Evolutionary conservation across 2,888 invertebrate genomes (phyloP).

Genomic region (Leptopilina myrica): DNA sequence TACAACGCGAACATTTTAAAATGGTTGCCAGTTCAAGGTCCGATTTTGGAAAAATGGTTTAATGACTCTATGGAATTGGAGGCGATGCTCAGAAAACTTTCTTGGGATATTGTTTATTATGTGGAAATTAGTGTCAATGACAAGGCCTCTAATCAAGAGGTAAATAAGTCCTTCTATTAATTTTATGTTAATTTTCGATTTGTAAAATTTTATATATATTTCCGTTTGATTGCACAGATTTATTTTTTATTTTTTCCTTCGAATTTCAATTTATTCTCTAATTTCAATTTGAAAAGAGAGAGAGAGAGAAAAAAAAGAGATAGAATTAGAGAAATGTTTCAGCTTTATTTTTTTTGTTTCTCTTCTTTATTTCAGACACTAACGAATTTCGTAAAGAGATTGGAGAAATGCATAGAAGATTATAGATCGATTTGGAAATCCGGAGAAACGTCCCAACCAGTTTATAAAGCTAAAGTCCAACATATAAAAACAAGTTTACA

Average conservation of each 20-base stretch:
- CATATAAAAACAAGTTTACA: slow-evolving; percentile 58
- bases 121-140: slow-evolving; percentile 55
- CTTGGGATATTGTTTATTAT: slow-evolving; percentile 61
- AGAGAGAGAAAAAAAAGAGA: no score
- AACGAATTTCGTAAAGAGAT: slow-evolving; percentile 46
- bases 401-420: slow-evolving; percentile 48
- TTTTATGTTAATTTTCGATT: neutral
- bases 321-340: neutral
- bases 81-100: slow-evolving; percentile 59
- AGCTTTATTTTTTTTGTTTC: neutral
- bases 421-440: slow-evolving; percentile 55
- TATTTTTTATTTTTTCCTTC: no score
- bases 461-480: slow-evolving; percentile 64
- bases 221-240: neutral
- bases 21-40: slow-evolving; percentile 65
- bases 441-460: slow-evolving; percentile 52
- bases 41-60: slow-evolving; percentile 66
- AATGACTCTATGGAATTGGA: slow-evolving; percentile 60
- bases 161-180: slow-evolving; percentile 42
- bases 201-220: slow-evolving; percentile 2
- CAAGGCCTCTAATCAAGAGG: slow-evolving; percentile 61
- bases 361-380: neutral
- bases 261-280: no score
- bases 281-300: no score
- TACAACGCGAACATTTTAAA: slow-evolving; percentile 69